Conservation (phyloP, 2,113 vertebrate species). For the Alligator mississippiensis region DNA sequence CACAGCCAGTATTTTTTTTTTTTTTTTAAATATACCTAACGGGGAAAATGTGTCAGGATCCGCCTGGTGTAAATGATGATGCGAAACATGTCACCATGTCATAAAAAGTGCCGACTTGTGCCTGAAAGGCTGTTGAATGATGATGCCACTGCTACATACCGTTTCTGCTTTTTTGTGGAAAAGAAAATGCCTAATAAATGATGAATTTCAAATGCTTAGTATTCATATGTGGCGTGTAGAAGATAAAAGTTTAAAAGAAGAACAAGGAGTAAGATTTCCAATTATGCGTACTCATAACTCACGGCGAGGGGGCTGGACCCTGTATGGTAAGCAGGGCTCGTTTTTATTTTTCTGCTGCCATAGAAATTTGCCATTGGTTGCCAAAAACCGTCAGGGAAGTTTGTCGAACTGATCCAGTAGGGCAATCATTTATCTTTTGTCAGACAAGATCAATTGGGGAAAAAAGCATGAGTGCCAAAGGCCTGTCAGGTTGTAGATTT, state of each 20-base stretch:
- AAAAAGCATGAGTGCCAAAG: slow-evolving; percentile 73
- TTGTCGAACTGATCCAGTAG: slow-evolving; percentile 68
- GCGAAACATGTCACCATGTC: slow-evolving; percentile 36
- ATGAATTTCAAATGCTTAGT: slow-evolving; percentile 35
- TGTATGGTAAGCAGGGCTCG: slow-evolving; percentile 35
- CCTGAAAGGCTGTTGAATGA: slow-evolving; percentile 50
- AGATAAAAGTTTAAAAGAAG: slow-evolving; percentile 49
- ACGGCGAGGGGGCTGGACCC: slow-evolving; percentile 28
- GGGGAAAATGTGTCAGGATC: slow-evolving; percentile 7
- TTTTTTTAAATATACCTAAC: slow-evolving; percentile 60
- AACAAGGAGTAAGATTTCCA: slow-evolving; percentile 40
- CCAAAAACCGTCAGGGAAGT: slow-evolving; percentile 70
- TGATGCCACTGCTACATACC: slow-evolving; percentile 62
- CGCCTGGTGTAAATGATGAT: slow-evolving; percentile 48
- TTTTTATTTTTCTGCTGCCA: slow-evolving; percentile 76
- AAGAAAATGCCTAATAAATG: slow-evolving; percentile 48
- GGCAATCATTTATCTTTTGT: slow-evolving; percentile 68
- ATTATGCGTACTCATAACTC: slow-evolving; percentile 36
- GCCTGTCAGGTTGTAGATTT: slow-evolving; percentile 71
- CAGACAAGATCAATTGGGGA: slow-evolving; percentile 69
- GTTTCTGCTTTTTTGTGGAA: slow-evolving; percentile 49
- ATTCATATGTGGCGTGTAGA: slow-evolving; percentile 50
- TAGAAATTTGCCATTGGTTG: slow-evolving; percentile 72
- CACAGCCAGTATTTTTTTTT: slow-evolving; percentile 49
- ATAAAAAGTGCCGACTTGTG: slow-evolving; percentile 57